Evolutionary conservation across 2,797 vertebrate species (phyloP).

Genomic region (Scomberomorus guttatus): DNA sequence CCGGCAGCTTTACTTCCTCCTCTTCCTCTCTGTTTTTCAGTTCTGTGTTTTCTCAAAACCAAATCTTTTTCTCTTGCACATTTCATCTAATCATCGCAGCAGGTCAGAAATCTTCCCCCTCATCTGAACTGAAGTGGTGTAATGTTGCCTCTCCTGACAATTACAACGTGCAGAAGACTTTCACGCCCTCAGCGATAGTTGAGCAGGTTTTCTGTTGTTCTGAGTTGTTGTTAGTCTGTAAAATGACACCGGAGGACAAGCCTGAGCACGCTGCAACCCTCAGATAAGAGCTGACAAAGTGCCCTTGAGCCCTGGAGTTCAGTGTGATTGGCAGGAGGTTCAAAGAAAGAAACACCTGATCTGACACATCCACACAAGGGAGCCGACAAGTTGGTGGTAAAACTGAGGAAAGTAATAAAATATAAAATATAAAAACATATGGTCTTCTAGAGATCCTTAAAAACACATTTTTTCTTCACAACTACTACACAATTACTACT

Average conservation of each 20-base stretch:
- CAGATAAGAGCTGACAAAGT: slow-evolving; percentile 9
- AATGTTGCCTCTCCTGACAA: slow-evolving; percentile 31
- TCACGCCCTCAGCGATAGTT: slow-evolving; percentile 20
- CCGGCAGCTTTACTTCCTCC: slow-evolving; percentile 48
- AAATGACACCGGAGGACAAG: slow-evolving; percentile 67
- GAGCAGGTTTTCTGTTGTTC: slow-evolving; percentile 39
- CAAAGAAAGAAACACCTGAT: slow-evolving; percentile 6
- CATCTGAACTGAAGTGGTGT: not conserved
- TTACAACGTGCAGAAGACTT: not conserved
- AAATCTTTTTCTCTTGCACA: slow-evolving; percentile 19
- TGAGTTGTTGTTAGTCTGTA: slow-evolving; percentile 49
- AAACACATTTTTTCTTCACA: no score
- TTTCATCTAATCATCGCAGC: not conserved
- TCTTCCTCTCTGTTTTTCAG: not conserved
- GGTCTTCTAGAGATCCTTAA: no score
- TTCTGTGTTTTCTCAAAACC: slow-evolving; percentile 42
- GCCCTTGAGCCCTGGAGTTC: slow-evolving; percentile 21
- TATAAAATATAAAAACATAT: no score
- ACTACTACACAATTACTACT: no score
- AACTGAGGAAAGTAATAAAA: not conserved
- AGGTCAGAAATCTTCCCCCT: not conserved
- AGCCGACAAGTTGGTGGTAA: not conserved
- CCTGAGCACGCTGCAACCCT: slow-evolving; percentile 43
- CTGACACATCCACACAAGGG: not conserved
- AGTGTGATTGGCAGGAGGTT: not conserved